Evolutionary conservation across 2,888 invertebrate genomes (phyloP), one percentile per base, ranked within the genome.

Genomic region (Pachydiplax longipennis): DNA sequence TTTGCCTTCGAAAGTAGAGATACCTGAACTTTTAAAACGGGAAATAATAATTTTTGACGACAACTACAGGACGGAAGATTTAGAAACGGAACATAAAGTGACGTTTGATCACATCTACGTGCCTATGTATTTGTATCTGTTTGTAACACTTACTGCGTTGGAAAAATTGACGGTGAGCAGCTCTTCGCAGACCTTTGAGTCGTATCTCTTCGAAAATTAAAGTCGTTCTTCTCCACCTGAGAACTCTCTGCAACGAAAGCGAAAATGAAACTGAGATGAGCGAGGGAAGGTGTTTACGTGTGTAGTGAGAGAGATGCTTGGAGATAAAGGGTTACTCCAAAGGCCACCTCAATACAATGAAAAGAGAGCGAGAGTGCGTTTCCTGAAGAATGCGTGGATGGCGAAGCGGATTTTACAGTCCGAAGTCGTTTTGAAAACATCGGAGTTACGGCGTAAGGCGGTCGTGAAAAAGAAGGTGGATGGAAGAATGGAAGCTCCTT

Each of bases 371-470:
- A 83, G 58, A 37, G 61, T 10, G 37, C 87, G 61, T 61, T 53
- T 87, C 37, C 40, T 12, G 37, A 87, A 87, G 87, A 87, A 87
- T 61, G 87, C 61, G 87, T 37, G 61, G 61, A 48, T 87, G 87
- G 58, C 58, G 37, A 61, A 87, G 87, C 61, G 87, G 37, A 61
- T 87, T 87, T 87, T 87, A 87, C 87, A 37, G 87, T 87, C 87
- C 61, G n/a, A 73, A n/a, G 58, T 58, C 13, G 37, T 58, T 87
- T 87, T 87, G 87, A 61, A 87, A 87, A 87, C 87, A 87, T 87
- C 61, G 87, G 65, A 35, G 87, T 65, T n/a, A 35, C 61, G 65
- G 58, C 87, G 58, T 61, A 53, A 48, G 82, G 15, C 83, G 25
- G 35, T 35, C 83, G 83, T 83, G 83, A 18, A 58, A 35, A 61